Percentiles rank a stretch among this genome's conserved stretches.
phyloP scores from a whole-genome alignment of 2,888 invertebrate genomes.

The Aethes cnicana region DNA sequence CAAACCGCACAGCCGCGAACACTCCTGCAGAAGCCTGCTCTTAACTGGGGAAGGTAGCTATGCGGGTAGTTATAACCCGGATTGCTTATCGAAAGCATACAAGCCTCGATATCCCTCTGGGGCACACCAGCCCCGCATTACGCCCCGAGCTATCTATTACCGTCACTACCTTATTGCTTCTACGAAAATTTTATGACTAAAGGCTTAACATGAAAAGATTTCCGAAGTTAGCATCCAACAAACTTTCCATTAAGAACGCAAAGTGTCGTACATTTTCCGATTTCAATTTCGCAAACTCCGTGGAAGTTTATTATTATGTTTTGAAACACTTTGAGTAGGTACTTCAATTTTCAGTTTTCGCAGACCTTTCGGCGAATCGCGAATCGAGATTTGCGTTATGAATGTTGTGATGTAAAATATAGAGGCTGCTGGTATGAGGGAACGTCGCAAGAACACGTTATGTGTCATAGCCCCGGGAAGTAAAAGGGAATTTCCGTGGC shows the following conservation, averaged over 20 bases:
- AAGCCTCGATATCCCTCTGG: constrained; percentile 30
- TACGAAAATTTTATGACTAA: constrained; percentile 24
- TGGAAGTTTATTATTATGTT: constrained; percentile 26
- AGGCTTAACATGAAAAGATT: constrained; percentile 26
- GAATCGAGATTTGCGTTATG: too few relatives aligned
- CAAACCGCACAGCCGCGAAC: neutral
- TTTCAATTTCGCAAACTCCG: constrained; percentile 17
- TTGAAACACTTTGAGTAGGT: too few relatives aligned
- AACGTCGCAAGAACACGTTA: constrained; percentile 26
- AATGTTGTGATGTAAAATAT: too few relatives aligned
- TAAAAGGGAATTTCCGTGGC: constrained; percentile 20
- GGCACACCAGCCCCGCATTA: constrained; percentile 34
- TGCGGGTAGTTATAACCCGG: constrained; percentile 9
- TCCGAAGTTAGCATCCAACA: constrained; percentile 12
- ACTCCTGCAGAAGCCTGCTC: neutral
- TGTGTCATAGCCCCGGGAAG: constrained; percentile 17
- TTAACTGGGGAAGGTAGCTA: neutral
- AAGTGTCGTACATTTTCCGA: constrained; percentile 23
- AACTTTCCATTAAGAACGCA: constrained; percentile 23
- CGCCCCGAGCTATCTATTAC: constrained; percentile 20
- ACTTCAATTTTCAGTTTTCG: constrained; percentile 24
- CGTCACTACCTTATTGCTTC: constrained; percentile 18
- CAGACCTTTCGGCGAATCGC: constrained; percentile 16
- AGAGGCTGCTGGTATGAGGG: constrained; percentile 10
- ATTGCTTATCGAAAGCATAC: constrained; percentile 22